Base-by-base conservation (phyloP, 92 coral and sea anemone species). In the Pocillopora grandis region DNA sequence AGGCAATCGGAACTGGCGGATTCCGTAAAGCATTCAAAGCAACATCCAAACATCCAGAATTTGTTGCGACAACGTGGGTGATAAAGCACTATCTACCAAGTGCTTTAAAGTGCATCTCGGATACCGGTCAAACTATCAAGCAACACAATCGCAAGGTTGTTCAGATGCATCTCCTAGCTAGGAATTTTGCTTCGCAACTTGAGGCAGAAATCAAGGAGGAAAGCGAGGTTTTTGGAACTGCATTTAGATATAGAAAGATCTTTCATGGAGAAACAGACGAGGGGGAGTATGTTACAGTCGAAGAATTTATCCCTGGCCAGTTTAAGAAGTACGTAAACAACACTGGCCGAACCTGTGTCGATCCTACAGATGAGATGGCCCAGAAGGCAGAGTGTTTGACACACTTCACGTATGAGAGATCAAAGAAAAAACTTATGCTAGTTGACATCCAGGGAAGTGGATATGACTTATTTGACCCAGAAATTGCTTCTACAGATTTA, bases 331-430 rank as follows among this genome's bases (percentile, higher is more conserved):
- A 62, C 75, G 70, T 93, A 2, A 93, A 93, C 86, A 93, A 93
- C 83, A 90, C 76, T 61, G 94, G 97, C 70, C 71, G 80, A 17
- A 27, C 67, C 23, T 87, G 91, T 83, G 88, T 74, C 18, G 80
- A 81, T 8, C 69, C 37, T 49, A 27, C 85, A 37, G 85, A 77
- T 66, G 71, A 20, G 36, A 76, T 62, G 33, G 58, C 86, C 65
- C 80, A 88, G 79, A 93, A 88, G 77, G 90, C 93, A 10, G 83
- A 88, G 48, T 88, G 90, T 66, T 84, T 92, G n/a, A 75, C 83
- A 16, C 92, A 93, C 71, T 93, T 82, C 75, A 88, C 94, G 20
- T 92, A 85, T 80, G 87, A 93, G n/a, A n/a, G n/a, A n/a, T n/a
- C n/a, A n/a, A n/a, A n/a, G n/a, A n/a, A n/a, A n/a, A n/a, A n/a